Evolutionary conservation across 2,797 vertebrate genomes (phyloP), one percentile per base, ranked within the genome.

Genomic region (Yasuhikotakia modesta): DNA sequence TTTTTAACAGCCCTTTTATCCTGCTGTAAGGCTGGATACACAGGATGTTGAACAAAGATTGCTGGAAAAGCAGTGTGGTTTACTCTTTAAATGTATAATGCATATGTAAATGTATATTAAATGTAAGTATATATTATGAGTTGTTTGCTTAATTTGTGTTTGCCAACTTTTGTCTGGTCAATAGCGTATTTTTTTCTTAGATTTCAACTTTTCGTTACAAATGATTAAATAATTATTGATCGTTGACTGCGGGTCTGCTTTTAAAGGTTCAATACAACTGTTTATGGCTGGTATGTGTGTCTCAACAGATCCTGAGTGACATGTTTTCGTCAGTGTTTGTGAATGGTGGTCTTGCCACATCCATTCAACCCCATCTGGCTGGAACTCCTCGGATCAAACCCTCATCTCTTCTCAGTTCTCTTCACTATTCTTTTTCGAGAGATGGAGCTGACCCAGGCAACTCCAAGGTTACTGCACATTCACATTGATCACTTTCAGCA

Each of bases 251-350:
- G 4, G 10, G 32, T 43, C 22, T 46, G 13, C 2, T 8, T 2
- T 70, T 14, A 43, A 11, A 46, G 17, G 65, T 45, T 14, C 8
- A 22, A 3, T 5, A 11, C 16, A n/a, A 13, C 30, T 4, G 57
- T 35, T 39, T 52, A 30, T 19, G 70, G 13, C 35, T 2, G 30
- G 30, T 73, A 81, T 35, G 78, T 85, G 53, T 86, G 66, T 45
- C 19, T 83, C 82, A 83, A 45, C 85, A 95, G 94, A 91, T 94
- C 81, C 90, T 94, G 82, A 94, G 92, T 85, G 93, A 94, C 80
- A 89, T 94, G 90, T 92, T 95, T 87, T 93, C 93, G 67, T 91
- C 92, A 79, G 90, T 92, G 85, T 93, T 93, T 88, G 92, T 93
- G 87, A 92, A 91, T 67, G 91, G 92, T 53, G 87, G 87, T 82